Conservation (phyloP, 2,113 vertebrate genomes). For the Elephantulus edwardii region DNA sequence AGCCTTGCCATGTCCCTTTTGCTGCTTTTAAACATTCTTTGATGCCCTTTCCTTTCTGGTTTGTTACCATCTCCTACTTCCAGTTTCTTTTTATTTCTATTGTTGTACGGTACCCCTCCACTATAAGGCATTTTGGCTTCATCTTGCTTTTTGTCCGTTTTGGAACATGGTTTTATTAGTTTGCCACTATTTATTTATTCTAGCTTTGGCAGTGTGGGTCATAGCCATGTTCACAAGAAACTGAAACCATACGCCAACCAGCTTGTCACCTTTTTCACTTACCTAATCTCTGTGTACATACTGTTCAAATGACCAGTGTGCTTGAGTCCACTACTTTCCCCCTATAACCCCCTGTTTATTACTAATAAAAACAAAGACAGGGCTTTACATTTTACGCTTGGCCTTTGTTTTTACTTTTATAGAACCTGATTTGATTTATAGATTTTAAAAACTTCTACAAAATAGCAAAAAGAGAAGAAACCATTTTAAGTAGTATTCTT, state of each 20-base stretch:
- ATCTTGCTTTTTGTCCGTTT: neutral
- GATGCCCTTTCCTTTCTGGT: neutral
- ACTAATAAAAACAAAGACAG: constrained; percentile 41
- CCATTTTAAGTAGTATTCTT: constrained; percentile 36
- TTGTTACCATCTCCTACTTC: neutral
- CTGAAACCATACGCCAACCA: constrained; percentile 9
- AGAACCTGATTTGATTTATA: neutral
- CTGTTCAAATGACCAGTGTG: neutral
- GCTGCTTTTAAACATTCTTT: neutral
- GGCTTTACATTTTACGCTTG: constrained; percentile 30
- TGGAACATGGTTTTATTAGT: constrained; percentile 42
- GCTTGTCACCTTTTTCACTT: neutral
- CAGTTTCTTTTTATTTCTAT: neutral
- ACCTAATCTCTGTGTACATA: neutral
- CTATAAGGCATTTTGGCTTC: neutral
- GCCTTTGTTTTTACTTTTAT: constrained; percentile 56
- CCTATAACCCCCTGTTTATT: constrained; percentile 26
- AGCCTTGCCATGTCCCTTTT: neutral
- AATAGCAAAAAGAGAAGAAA: constrained; percentile 19
- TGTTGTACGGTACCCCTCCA: neutral
- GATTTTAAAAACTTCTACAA: neutral
- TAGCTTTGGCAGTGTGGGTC: neutral
- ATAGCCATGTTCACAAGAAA: constrained; percentile 16
- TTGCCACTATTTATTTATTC: constrained; percentile 18
- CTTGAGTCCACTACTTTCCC: constrained; percentile 37